These are phyloP conservation scores for Coranthus polyacanthus DNA, from an alignment of 2,797 vertebrate genomes.

Conservation along the genomic window DNA sequence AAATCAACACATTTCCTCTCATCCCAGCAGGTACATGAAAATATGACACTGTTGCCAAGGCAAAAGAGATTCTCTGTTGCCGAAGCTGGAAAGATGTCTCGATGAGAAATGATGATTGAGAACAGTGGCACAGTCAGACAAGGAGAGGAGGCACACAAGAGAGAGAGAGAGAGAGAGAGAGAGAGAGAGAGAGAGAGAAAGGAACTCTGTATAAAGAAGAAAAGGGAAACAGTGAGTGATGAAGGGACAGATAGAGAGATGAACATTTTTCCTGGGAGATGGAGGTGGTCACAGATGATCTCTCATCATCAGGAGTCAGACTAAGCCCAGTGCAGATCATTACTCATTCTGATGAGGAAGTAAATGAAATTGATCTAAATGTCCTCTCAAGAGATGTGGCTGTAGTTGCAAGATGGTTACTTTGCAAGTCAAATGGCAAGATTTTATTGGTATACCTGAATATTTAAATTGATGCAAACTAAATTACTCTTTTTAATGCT, in stretches of 20 bases:
- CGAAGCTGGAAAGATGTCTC: constrained; percentile 44
- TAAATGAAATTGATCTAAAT: constrained; percentile 59
- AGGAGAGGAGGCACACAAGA: neutral
- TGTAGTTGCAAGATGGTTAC: constrained; percentile 7
- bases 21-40: constrained; percentile 71
- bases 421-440: constrained; percentile 3
- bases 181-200: too few relatives aligned
- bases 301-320: constrained; percentile 39
- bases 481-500: neutral
- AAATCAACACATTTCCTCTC: constrained; percentile 71
- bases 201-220: constrained; percentile 2
- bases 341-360: constrained; percentile 60
- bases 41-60: constrained; percentile 79
- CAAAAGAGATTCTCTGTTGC: constrained; percentile 64
- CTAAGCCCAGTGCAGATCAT: constrained; percentile 45
- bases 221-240: constrained; percentile 9
- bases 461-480: constrained; percentile 9
- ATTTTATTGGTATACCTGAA: constrained; percentile 12
- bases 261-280: constrained; percentile 36
- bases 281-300: constrained; percentile 49
- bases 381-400: constrained; percentile 34
- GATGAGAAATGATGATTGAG: constrained; percentile 48
- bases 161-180: constrained; percentile 5
- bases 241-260: constrained; percentile 5
- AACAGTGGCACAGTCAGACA: constrained; percentile 23